These are phyloP conservation scores for Eumeta japonica DNA, from an alignment of 1,140 invertebrate genomes.

Conservation along the genomic window DNA sequence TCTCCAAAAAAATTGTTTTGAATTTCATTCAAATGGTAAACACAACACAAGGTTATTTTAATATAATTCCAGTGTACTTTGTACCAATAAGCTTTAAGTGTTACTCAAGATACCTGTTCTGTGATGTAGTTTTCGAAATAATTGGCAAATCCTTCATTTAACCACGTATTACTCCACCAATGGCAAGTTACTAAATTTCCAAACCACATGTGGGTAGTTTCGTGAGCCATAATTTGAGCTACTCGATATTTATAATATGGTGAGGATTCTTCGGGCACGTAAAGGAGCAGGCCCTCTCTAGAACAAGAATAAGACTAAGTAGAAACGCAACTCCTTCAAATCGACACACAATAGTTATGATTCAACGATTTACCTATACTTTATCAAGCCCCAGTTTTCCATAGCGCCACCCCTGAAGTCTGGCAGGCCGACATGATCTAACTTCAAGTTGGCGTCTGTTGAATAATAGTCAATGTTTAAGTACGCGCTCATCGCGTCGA, in stretches of 20 bases:
- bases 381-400: slow-evolving; percentile 74
- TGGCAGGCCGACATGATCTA: slow-evolving; percentile 68
- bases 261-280: slow-evolving; percentile 27
- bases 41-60: too few relatives aligned
- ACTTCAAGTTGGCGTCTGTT: slow-evolving; percentile 42
- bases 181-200: slow-evolving; percentile 67
- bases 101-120: slow-evolving; percentile 19
- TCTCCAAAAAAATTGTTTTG: too few relatives aligned
- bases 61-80: neutral
- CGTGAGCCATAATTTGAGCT: slow-evolving; percentile 61
- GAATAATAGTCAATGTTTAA: slow-evolving; percentile 44
- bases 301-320: too few relatives aligned
- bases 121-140: slow-evolving; percentile 70
- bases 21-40: too few relatives aligned
- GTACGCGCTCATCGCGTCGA: slow-evolving; percentile 37
- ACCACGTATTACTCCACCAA: slow-evolving; percentile 71
- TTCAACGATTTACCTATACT: slow-evolving; percentile 58
- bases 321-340: too few relatives aligned
- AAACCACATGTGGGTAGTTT: slow-evolving; percentile 68
- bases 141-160: slow-evolving; percentile 67
- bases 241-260: slow-evolving; percentile 48
- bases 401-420: slow-evolving; percentile 69
- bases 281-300: slow-evolving; percentile 34
- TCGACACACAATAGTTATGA: too few relatives aligned
- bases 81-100: neutral